Evolutionary conservation across 2,888 invertebrate species (phyloP).

Genomic region (Drosophila niveifrons): DNA sequence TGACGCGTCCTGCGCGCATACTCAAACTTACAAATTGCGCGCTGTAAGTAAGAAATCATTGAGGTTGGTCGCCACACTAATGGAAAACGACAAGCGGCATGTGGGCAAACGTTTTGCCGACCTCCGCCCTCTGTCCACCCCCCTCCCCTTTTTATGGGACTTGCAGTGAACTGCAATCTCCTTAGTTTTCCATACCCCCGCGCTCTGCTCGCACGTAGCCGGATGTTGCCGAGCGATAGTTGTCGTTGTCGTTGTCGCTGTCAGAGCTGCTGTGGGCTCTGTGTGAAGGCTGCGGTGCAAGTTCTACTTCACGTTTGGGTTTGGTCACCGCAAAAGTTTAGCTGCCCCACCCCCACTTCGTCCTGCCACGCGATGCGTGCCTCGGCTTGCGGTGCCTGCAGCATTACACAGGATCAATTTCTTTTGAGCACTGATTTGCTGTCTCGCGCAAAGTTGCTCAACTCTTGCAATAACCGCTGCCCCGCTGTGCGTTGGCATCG

Average conservation of each 20-base stretch:
- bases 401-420: constrained; percentile 65
- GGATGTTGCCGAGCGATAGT: constrained; percentile 74
- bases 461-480: not conserved
- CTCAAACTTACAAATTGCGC: constrained; percentile 68
- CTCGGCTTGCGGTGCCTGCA: constrained; percentile 29
- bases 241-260: constrained; percentile 64
- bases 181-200: constrained; percentile 35
- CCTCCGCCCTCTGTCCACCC: not conserved
- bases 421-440: constrained; percentile 60
- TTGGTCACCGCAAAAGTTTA: constrained; percentile 75
- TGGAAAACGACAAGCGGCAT: constrained; percentile 80
- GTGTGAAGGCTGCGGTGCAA: constrained; percentile 46
- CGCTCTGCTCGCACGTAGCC: constrained; percentile 61
- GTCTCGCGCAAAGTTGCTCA: constrained; percentile 11
- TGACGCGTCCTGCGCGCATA: constrained; percentile 47
- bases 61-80: constrained; percentile 79
- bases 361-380: constrained; percentile 37
- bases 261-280: constrained; percentile 37
- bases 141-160: not conserved
- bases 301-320: constrained; percentile 62
- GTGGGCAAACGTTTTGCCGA: constrained; percentile 67
- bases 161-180: constrained; percentile 46
- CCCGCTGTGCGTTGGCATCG: constrained; percentile 24
- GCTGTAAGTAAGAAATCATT: constrained; percentile 80
- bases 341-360: constrained; percentile 47